Evolutionary conservation across 2,888 invertebrate genomes (phyloP), one percentile per base, ranked within the genome.

Genomic region (Poecilus cupreus): DNA sequence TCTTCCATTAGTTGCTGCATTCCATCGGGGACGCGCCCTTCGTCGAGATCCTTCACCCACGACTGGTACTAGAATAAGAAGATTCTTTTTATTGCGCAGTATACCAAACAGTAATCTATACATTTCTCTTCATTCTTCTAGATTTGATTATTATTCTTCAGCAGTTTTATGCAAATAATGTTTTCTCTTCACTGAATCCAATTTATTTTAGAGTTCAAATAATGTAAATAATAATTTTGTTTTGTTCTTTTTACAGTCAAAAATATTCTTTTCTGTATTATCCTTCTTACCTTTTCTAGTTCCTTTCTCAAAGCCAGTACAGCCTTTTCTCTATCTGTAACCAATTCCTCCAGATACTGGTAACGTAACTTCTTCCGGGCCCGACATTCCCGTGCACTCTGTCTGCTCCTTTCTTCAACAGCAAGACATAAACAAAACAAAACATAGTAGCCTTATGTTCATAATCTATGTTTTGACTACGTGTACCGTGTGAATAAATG

Each of bases 351-450:
- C 84, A 98, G 91, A 88, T 98, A 98, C 89, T 98, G 98, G 89
- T 98, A 98, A 76, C 98, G 93, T 83, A 98, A 92, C 89, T 98
- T 98, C 91, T 98, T 98, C 76, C 98, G 93, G 64, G 98, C 98
- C 84, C 98, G 94, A 89, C 98, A 98, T 92, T 98, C 98, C 86
- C 98, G 92, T 85, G 98, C 98, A 90, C 98, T 98, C 91, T 98
- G 98, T 85, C 98, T 93, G 89, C 98, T 98, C 83, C 98, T 93
- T 90, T 98, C 98, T 96, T 88, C 20, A 90, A 89, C 85, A 82
- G 82, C 83, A 84, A 85, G 78, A 32, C 46, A 51, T 75, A 51
- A 37, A 32, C 24, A 70, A 26, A 57, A 26, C 24, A 8, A 68
- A 16, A 60, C n/a, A n/a, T 22, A 5, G n/a, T 20, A 43, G 43